These are phyloP conservation scores for Pachydiplax longipennis DNA, from an alignment of 2,888 invertebrate genomes.

Conservation along the genomic window DNA sequence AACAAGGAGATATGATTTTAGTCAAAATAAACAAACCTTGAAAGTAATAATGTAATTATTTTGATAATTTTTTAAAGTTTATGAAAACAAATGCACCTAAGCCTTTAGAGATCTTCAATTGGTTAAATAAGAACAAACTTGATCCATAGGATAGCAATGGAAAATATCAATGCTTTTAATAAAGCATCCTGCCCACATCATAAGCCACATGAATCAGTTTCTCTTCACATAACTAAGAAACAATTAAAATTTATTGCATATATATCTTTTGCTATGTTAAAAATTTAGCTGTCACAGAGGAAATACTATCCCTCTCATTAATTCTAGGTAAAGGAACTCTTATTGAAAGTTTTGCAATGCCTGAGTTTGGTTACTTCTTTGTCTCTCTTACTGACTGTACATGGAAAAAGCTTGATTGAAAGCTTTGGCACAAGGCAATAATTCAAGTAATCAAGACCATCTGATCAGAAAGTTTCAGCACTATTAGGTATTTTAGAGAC, in stretches of 20 bases:
- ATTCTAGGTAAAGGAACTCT: background rate
- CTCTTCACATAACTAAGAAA: background rate
- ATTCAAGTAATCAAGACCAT: constrained; percentile 5
- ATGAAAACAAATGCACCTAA: too few species aligned
- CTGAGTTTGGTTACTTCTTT: background rate
- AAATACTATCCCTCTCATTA: background rate
- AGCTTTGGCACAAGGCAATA: constrained; percentile 33
- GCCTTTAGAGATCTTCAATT: too few species aligned
- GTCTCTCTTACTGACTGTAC: background rate
- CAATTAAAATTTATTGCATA: background rate
- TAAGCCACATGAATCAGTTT: background rate
- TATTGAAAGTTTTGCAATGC: background rate
- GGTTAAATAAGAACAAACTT: background rate
- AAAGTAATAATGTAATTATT: too few species aligned
- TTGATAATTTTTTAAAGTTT: too few species aligned
- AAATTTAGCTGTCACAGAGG: background rate
- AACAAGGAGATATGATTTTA: background rate
- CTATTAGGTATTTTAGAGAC: background rate
- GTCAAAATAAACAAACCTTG: background rate
- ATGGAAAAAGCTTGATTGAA: background rate
- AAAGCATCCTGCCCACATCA: background rate
- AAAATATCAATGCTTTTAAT: background rate
- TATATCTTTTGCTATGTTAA: background rate
- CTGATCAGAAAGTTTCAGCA: background rate
- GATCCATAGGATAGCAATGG: background rate